Conservation (phyloP, 1,140 invertebrate genomes). For the Trissolcus basalis region DNA sequence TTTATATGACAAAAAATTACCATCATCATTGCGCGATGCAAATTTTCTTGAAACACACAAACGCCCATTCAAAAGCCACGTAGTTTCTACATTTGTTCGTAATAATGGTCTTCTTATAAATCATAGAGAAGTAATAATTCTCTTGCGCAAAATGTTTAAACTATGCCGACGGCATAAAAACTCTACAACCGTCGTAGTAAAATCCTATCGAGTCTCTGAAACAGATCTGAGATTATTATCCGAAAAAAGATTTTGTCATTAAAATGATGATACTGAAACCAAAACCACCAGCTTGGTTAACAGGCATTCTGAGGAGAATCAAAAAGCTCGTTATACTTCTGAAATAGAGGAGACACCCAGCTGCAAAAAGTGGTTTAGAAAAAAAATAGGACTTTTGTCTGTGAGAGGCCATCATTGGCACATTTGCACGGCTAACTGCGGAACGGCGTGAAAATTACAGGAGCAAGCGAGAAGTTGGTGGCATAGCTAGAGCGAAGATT, state of each 20-base stretch:
- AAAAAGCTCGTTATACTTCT: constrained; percentile 53
- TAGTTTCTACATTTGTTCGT: no score
- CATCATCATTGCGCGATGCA: neutral
- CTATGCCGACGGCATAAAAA: no score
- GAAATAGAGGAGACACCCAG: constrained; percentile 30
- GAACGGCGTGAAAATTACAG: constrained; percentile 74
- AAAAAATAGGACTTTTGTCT: constrained; percentile 34
- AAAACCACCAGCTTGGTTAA: no score
- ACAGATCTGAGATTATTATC: no score
- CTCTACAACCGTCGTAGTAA: no score
- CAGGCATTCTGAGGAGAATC: constrained; percentile 22
- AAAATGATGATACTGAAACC: no score
- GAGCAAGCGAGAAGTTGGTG: constrained; percentile 46
- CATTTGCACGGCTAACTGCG: constrained; percentile 69
- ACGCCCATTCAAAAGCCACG: no score
- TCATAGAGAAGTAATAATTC: no score
- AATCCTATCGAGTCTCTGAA: no score
- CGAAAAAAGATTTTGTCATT: no score
- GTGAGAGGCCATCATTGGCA: constrained; percentile 67
- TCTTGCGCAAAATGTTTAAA: no score
- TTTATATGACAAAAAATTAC: neutral
- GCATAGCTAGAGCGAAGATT: constrained; percentile 65
- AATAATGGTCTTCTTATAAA: no score
- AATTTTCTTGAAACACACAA: neutral
- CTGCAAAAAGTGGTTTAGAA: constrained; percentile 6